Conservation (phyloP, 2,888 invertebrate species). For the Pheosia gnoma region DNA sequence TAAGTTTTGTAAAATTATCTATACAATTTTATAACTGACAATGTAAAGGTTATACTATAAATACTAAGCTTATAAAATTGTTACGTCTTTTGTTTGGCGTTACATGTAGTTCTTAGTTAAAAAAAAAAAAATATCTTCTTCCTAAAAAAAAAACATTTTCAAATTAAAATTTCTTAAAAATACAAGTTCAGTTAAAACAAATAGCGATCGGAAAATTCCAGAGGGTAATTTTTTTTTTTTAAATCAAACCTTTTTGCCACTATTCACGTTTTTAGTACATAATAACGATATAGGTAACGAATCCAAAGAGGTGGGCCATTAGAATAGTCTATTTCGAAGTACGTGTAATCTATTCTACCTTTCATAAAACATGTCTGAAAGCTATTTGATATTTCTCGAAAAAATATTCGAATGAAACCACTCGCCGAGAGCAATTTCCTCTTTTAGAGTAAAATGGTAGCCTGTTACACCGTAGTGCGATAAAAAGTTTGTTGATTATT, state of each 20-base stretch:
- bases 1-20: too few relatives aligned
- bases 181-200: neutral
- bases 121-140: too few relatives aligned
- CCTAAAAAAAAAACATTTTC: too few relatives aligned
- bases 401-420: slow-evolving; percentile 63
- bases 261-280: neutral
- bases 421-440: slow-evolving; percentile 52
- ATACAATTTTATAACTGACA: too few relatives aligned
- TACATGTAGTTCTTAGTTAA: too few relatives aligned
- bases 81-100: too few relatives aligned
- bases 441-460: slow-evolving; percentile 35
- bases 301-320: slow-evolving; percentile 14
- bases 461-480: slow-evolving; percentile 35
- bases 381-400: slow-evolving; percentile 58
- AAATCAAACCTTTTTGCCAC: too few relatives aligned
- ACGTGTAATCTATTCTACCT: slow-evolving; percentile 22
- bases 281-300: neutral
- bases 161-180: too few relatives aligned
- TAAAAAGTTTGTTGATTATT: too few relatives aligned
- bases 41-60: too few relatives aligned
- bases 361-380: slow-evolving; percentile 51
- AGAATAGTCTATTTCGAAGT: slow-evolving; percentile 27
- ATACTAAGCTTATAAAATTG: too few relatives aligned
- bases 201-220: neutral
- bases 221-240: too few relatives aligned